Conservation (phyloP, 2,888 invertebrate species). For the Ferrisia virgata region DNA sequence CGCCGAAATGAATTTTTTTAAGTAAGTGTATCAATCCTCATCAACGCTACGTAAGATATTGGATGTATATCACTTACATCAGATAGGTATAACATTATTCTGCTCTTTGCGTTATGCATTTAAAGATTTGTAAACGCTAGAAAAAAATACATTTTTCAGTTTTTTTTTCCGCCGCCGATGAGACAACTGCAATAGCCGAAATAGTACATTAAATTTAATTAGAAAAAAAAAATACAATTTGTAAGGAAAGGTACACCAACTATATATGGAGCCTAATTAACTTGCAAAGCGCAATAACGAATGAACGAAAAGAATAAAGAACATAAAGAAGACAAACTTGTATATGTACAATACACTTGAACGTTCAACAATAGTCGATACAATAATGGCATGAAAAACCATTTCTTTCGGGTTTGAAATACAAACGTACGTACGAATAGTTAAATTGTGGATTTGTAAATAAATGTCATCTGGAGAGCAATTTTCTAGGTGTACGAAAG, state of each 20-base stretch:
- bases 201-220: no score
- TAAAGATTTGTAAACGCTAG: no score
- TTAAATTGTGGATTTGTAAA: constrained; percentile 25
- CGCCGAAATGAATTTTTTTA: no score
- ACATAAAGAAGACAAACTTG: not conserved
- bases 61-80: no score
- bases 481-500: constrained; percentile 7
- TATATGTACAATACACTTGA: constrained; percentile 26
- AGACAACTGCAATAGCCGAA: no score
- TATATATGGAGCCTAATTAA: not conserved
- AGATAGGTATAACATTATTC: no score
- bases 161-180: no score
- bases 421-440: not conserved
- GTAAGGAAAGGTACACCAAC: not conserved
- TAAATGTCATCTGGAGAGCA: constrained; percentile 21
- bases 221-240: not conserved
- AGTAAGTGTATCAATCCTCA: no score
- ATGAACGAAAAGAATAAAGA: not conserved
- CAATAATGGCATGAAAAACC: constrained; percentile 11
- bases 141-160: no score
- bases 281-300: not conserved
- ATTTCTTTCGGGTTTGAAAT: not conserved
- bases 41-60: no score
- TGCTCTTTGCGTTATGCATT: no score
- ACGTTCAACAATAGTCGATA: not conserved